Base-by-base conservation (phyloP, 2,113 vertebrate genomes). In the Sorex fumeus region DNA sequence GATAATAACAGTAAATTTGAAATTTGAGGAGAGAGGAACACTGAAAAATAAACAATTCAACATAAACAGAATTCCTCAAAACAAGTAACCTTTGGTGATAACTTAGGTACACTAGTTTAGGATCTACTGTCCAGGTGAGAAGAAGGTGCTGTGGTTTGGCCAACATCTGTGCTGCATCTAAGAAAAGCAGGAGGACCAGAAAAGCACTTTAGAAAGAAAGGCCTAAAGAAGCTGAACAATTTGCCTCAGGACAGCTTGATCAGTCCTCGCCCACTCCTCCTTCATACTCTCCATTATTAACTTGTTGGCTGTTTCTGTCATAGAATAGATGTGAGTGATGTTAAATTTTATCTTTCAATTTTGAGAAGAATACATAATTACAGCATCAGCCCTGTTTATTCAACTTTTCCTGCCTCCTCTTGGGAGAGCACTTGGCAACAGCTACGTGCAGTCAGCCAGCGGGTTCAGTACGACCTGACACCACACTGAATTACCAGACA, bases 51-150 rank as follows among this genome's bases (percentile, higher is more conserved):
- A 30, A 62, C 30, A 85, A 21, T 36, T 79, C 36, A 53, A 1
- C 12, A 30, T 82, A 75, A 83, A 71, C 28, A 85, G 79, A 84
- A 87, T n/a, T 77, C n/a, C 43, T 79, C 57, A 69, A 87, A 90
- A 81, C 30, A 87, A 28, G 23, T 88, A 60, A 8, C 23, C 64
- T 60, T 43, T 76, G 19, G 16, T 11, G 4, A 72, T 74, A 75
- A 78, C 18, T 87, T 78, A 80, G 11, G 4, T 43, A 10, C 32
- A 9, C 15, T 50, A 27, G 15, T 47, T 69, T 60, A 23, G 30
- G n/a, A 8, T 79, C 47, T 45, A 23, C 43, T 67, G 66, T 64
- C 72, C 36, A 72, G 53, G 9, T 75, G 15, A 76, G 43, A 78
- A 84, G 81, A 82, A 66, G 50, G 19, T 18, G 0, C 19, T 62